Evolutionary conservation across 2,797 vertebrate genomes (phyloP).

Genomic region (Mico argentatus): DNA sequence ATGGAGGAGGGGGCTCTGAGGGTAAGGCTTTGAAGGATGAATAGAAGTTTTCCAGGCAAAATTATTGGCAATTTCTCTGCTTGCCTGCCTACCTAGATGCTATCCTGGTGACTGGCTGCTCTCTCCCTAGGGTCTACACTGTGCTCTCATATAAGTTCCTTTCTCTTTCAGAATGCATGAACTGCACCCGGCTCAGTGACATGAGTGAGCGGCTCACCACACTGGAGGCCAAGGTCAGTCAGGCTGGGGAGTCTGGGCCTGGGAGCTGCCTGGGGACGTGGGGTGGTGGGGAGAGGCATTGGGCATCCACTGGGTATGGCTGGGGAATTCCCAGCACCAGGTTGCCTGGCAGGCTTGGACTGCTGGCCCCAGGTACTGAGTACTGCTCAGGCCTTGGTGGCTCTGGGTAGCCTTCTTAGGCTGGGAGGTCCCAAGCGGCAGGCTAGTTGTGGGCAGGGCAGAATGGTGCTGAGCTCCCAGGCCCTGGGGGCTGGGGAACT

Average conservation of each 20-base stretch:
- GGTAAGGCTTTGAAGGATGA: neutral
- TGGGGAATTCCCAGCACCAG: rapidly evolving
- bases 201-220: conserved; percentile 86
- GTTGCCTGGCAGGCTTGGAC: neutral
- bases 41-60: neutral
- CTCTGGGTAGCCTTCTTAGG: neutral
- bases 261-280: too few relatives aligned
- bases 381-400: neutral
- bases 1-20: neutral
- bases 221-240: conserved; percentile 88
- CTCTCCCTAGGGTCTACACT: neutral
- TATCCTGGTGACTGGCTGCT: neutral
- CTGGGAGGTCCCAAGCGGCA: neutral
- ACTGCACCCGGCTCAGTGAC: conserved; percentile 86
- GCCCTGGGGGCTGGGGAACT: neutral
- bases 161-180: conserved; percentile 88
- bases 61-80: neutral
- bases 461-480: neutral
- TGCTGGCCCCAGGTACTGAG: neutral
- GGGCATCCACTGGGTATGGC: neutral
- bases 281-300: rapidly evolving
- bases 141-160: neutral
- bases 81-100: neutral
- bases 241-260: neutral
- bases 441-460: neutral